Evolutionary conservation across 1,140 invertebrate species (phyloP), one percentile per base, ranked within the genome.

Genomic region (Lysiphlebus fabarum): DNA sequence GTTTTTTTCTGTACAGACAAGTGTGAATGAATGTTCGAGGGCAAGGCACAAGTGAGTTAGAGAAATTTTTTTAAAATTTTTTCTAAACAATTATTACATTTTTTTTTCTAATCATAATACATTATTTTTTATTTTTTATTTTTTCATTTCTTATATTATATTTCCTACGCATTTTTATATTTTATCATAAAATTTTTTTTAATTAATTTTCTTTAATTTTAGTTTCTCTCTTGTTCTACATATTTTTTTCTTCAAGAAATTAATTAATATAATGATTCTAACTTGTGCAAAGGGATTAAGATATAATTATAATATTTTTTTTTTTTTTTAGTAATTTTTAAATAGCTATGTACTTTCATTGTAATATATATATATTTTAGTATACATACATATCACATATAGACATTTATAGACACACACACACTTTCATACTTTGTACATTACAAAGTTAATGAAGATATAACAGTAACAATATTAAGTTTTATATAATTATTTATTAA

Each of bases 31-130:
- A 67, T 70, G 60, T 68, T 68, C 58, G 62, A 72, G 67, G 66
- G 62, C 70, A 74, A 72, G 70, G 72, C 70, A 74, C 72, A 69
- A 69, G 72, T 74, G 68, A 71, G 63, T 74, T 57, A 66, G 65
- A 70, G 56, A 62, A 55, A 42, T 57, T 43, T 58, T 64, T 59
- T 41, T 59, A 62, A n/a, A n/a, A n/a, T 58, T 53, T 44, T 58
- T 41, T 26, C 43, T 43, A 53, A 55, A 5, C 14, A 6, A 37
- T 56, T n/a, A 9, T 38, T 17, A 49, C 42, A 2, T n/a, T n/a
- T 51, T 55, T 44, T 10, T 48, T 43, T 54, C 38, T 44, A 26
- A 7, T 34, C 8, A 36, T 61, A 45, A 58, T 56, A 53, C n/a
- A n/a, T n/a, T n/a, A n/a, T n/a, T n/a, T n/a, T n/a, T n/a, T 14